Base-by-base conservation (phyloP, 2,888 invertebrate species). In the Protula sp. region DNA sequence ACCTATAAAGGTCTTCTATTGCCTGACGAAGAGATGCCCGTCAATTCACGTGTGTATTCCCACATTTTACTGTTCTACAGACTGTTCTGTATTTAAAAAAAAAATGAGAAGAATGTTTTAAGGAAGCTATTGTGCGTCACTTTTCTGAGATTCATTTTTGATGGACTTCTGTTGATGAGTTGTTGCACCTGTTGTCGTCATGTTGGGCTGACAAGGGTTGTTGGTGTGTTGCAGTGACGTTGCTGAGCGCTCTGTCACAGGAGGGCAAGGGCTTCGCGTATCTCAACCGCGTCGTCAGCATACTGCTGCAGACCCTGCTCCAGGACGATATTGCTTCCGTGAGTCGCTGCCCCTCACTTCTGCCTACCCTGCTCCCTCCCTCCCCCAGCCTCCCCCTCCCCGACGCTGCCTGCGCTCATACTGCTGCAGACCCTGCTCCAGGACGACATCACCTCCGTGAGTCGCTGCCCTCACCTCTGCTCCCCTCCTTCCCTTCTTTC, bases 321-420 rank as follows among this genome's bases (percentile, higher is more conserved):
- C 79, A 79, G 57, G 79, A 79, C 65, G 73, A 74, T 52, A 75
- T 79, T 31, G 72, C 78, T 3, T 75, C 76, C 74, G 78, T 78
- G 60, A 65, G 61, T 45, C 4, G 22, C 26, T 5, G n/a, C 14
- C n/a, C 29, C 26, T 30, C 3, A 24, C 31, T 28, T 22, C 48
- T 27, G 9, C 22, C 4, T 48, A 47, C 2, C 48, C 22, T 14
- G n/a, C 22, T 24, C 22, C 2, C 19, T 14, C 29, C 27, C 29
- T 53, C 27, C 52, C n/a, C n/a, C n/a, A n/a, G 75, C 75, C 0
- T 78, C 74, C 64, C 51, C 67, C 1, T 77, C 75, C 57, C 58
- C 78, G 28, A 70, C 72, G 3, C 67, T 73, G 28, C 70, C 75
- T n/a, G 65, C 79, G 9, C 68, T 64, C n/a, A 67, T 76, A 19